A percentile compares a stretch with the other conserved stretches of the same genome.
phyloP scores from a whole-genome alignment of 1,140 invertebrate genomes.

The Hyphantria cunea region DNA sequence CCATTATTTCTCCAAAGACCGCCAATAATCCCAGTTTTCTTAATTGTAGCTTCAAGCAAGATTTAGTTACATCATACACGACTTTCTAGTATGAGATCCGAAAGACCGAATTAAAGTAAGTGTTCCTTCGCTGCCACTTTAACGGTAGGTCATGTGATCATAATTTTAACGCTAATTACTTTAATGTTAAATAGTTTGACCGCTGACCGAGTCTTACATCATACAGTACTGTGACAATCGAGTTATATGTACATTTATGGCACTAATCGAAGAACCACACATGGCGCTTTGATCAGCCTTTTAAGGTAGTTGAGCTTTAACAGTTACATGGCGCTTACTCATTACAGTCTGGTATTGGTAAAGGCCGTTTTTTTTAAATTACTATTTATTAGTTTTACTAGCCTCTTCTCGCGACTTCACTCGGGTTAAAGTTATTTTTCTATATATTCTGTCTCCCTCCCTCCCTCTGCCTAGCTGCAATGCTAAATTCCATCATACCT shows the following conservation, averaged over 20 bases:
- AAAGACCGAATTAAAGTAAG: neutral
- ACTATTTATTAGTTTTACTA: neutral
- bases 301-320: constrained; percentile 14
- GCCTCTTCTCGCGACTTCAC: no score
- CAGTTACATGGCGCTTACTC: constrained; percentile 3
- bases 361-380: neutral
- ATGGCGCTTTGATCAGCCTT: constrained; percentile 18
- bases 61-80: no score
- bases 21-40: no score
- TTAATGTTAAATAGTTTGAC: constrained; percentile 5
- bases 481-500: no score
- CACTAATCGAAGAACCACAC: constrained; percentile 19
- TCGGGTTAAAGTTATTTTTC: no score
- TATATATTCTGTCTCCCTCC: no score
- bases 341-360: constrained; percentile 6
- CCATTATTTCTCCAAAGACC: no score
- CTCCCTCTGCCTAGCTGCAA: no score
- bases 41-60: no score
- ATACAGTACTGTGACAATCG: constrained; percentile 19
- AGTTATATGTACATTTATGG: constrained; percentile 22
- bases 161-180: neutral
- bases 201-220: constrained; percentile 10
- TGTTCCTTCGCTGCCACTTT: no score
- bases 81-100: neutral
- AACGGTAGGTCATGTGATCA: no score